Evolutionary conservation across 2,797 vertebrate species (phyloP).

Genomic region (Heliangelus exortis): DNA sequence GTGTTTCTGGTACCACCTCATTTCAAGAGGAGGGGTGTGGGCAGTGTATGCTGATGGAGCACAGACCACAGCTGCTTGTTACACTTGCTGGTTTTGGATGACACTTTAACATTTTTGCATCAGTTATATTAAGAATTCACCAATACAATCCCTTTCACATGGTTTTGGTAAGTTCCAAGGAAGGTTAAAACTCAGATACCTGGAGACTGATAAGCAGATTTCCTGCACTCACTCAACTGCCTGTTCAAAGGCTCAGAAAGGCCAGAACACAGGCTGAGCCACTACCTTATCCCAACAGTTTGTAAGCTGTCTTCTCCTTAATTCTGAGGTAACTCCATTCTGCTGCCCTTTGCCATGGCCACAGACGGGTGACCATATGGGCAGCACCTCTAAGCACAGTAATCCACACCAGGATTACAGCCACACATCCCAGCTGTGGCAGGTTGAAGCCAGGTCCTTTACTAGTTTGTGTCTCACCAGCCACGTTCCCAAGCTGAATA

Average conservation of each 20-base stretch:
- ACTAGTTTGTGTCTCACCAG: not conserved
- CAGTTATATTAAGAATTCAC: not conserved
- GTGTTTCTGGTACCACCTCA: not conserved
- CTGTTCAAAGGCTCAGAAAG: not conserved
- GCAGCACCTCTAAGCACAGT: slow-evolving; percentile 1
- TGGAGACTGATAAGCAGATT: too few relatives aligned
- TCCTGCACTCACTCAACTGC: not conserved
- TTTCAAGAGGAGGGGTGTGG: not conserved
- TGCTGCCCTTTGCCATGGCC: not conserved
- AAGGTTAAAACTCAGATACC: not conserved
- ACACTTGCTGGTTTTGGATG: not conserved
- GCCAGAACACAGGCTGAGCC: not conserved
- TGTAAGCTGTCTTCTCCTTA: slow-evolving; percentile 4
- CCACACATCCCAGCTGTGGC: not conserved
- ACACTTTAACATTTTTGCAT: not conserved
- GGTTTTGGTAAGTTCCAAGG: not conserved
- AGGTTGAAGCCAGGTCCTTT: not conserved
- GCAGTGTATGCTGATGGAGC: not conserved
- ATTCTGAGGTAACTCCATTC: not conserved
- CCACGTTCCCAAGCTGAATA: not conserved
- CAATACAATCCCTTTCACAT: not conserved
- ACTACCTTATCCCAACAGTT: not conserved
- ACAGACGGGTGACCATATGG: slow-evolving; percentile 49
- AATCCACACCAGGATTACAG: slow-evolving; percentile 33
- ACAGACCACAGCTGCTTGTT: not conserved